Evolutionary conservation across 2,113 vertebrate species (phyloP).

Genomic region (Tamias sibiricus): DNA sequence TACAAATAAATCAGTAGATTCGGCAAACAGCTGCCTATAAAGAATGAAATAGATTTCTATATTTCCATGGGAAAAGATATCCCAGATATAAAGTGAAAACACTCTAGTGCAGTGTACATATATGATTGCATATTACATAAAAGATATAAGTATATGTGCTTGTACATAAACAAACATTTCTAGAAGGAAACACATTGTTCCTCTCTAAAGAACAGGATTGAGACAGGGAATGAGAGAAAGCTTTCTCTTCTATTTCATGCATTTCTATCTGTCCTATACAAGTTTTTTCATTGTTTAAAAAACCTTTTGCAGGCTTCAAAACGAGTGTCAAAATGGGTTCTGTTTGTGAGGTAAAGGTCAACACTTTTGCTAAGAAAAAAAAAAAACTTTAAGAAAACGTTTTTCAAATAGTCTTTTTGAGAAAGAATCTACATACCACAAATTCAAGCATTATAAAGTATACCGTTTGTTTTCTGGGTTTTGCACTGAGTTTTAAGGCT

Average conservation of each 20-base stretch:
- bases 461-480: neutral
- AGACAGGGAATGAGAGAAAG: neutral
- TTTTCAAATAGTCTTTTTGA: conserved; percentile 34
- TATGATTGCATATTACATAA: neutral
- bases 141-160: neutral
- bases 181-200: conserved; percentile 11
- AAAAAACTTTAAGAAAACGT: neutral
- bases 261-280: neutral
- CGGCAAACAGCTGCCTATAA: neutral
- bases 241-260: neutral
- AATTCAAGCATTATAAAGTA: neutral
- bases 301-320: neutral
- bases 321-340: conserved; percentile 28
- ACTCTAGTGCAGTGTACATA: neutral
- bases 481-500: conserved; percentile 39
- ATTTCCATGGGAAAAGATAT: neutral
- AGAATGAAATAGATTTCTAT: neutral
- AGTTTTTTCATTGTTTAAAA: neutral
- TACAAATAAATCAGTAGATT: neutral
- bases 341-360: conserved; percentile 47
- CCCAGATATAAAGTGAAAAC: neutral
- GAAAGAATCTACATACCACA: conserved; percentile 34
- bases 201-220: neutral
- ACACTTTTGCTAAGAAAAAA: neutral
- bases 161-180: neutral